Conservation (phyloP, 2,113 vertebrate species). For the Alethe diademata region DNA sequence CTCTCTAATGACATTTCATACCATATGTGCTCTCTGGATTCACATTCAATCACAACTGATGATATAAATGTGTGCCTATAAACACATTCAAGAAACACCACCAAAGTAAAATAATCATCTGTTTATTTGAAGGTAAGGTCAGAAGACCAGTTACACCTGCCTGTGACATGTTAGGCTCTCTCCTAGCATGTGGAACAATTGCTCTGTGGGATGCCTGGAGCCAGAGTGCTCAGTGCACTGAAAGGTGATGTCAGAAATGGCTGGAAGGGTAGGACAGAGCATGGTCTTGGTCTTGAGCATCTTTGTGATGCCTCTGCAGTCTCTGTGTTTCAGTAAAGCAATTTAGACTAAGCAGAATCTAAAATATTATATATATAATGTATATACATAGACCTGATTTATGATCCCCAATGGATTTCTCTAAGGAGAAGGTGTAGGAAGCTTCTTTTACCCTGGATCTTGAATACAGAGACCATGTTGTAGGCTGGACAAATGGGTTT, state of each 20-base stretch:
- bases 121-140: not conserved
- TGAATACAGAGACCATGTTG: not conserved
- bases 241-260: not conserved
- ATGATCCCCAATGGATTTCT: not conserved
- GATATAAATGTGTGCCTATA: not conserved
- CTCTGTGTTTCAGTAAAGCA: not conserved
- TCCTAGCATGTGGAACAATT: not conserved
- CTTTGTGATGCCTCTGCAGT: not conserved
- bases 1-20: not conserved
- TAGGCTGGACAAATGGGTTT: not conserved
- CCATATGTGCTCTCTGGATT: not conserved
- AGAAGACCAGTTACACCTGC: not conserved
- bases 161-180: not conserved
- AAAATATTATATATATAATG: not conserved
- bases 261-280: not conserved
- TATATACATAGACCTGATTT: not conserved
- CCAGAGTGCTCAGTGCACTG: not conserved
- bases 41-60: not conserved
- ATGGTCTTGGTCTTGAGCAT: not conserved
- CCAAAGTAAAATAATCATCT: not conserved
- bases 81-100: not conserved
- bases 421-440: not conserved
- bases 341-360: not conserved
- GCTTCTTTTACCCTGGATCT: not conserved
- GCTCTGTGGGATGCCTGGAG: not conserved